phyloP scores from a whole-genome alignment of 1,140 invertebrate species.

The Drosophila hydei region DNA sequence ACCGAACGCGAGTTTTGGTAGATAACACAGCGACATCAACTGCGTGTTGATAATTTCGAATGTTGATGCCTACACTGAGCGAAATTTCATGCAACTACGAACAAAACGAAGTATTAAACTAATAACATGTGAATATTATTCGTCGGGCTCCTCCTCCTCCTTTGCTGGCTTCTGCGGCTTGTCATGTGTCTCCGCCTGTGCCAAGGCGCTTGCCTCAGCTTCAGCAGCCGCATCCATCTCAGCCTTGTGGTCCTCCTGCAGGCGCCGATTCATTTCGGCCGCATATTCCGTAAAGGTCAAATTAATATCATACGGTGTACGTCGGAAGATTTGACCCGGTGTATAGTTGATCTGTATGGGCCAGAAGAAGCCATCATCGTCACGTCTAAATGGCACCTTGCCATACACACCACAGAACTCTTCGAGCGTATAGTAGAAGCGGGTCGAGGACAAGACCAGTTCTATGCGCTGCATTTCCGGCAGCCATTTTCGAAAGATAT shows the following conservation, averaged over 20 bases:
- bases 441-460: conserved; percentile 57
- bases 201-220: neutral
- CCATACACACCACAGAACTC: conserved; percentile 54
- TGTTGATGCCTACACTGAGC: conserved; percentile 28
- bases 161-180: neutral
- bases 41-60: conserved; percentile 28
- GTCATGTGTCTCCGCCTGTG: neutral
- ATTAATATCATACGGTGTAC: conserved; percentile 70
- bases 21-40: conserved; percentile 50
- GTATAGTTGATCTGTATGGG: conserved; percentile 69
- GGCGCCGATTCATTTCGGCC: conserved; percentile 28
- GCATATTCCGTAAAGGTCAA: conserved; percentile 68
- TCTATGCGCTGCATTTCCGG: conserved; percentile 78
- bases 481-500: conserved; percentile 51
- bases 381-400: conserved; percentile 39
- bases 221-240: conserved; percentile 21
- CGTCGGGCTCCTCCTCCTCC: neutral
- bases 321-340: conserved; percentile 63
- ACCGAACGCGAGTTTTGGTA: conserved; percentile 58
- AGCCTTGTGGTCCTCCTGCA: conserved; percentile 26
- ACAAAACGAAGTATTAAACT: neutral
- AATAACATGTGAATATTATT: neutral
- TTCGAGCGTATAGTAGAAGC: conserved; percentile 63
- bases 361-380: conserved; percentile 68
- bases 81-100: conserved; percentile 2